These are phyloP conservation scores for Cathartes aura DNA, from an alignment of 2,113 vertebrate genomes.

Conservation along the genomic window DNA sequence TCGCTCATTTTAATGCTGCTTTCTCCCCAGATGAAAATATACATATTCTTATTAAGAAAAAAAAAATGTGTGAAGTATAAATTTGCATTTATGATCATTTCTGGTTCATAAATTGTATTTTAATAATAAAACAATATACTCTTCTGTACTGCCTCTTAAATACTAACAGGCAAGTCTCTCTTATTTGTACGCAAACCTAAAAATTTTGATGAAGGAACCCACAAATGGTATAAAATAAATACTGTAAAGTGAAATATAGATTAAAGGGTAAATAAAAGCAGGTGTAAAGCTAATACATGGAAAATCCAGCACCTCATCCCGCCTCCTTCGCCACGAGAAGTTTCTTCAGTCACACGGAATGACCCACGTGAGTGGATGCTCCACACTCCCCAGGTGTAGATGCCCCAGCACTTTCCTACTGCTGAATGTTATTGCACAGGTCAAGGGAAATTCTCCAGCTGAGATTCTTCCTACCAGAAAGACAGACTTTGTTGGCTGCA, in stretches of 20 bases:
- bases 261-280: background rate
- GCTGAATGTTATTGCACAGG: background rate
- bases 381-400: background rate
- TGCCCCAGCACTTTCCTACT: background rate
- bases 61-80: conserved; percentile 46
- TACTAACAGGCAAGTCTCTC: background rate
- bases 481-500: background rate
- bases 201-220: background rate
- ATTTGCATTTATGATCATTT: conserved; percentile 41
- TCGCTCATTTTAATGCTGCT: conserved; percentile 22
- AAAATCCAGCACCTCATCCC: background rate
- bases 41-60: conserved; percentile 60
- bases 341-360: background rate
- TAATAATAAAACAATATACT: conserved; percentile 19
- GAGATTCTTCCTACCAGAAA: background rate
- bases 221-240: background rate
- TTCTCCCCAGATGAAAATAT: conserved; percentile 53
- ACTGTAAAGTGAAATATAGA: background rate
- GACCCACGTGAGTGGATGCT: background rate
- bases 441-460: background rate
- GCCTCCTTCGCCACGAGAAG: background rate
- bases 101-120: conserved; percentile 52
- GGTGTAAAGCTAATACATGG: background rate
- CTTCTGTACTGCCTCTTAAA: background rate
- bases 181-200: background rate